Evolutionary conservation across 2,888 invertebrate genomes (phyloP).

Genomic region (Ferrisia virgata): DNA sequence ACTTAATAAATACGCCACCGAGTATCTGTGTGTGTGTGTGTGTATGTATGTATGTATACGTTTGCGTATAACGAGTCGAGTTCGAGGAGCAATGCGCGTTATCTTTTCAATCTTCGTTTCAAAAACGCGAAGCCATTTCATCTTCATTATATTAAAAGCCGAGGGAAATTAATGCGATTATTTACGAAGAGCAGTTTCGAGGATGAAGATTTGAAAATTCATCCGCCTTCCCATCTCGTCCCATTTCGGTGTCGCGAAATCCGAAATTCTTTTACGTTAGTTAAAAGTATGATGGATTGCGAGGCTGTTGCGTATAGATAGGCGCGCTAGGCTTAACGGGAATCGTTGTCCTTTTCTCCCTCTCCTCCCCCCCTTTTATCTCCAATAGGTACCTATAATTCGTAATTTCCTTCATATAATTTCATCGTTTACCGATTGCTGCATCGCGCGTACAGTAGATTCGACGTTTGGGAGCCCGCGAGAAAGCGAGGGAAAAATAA

Average conservation of each 20-base stretch:
- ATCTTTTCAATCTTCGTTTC: conserved; percentile 7
- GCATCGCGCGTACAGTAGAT: background rate
- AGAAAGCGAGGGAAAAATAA: background rate
- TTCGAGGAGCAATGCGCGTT: background rate
- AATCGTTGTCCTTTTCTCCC: background rate
- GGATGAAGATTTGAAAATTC: background rate
- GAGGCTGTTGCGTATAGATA: background rate
- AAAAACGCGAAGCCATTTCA: background rate
- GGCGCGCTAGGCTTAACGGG: background rate
- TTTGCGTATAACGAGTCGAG: too few relatives aligned
- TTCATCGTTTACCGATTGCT: background rate
- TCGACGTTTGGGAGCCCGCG: background rate
- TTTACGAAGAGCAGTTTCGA: background rate
- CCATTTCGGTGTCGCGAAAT: background rate
- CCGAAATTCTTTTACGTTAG: background rate
- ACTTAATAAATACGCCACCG: conserved; percentile 7
- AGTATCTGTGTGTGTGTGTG: too few relatives aligned
- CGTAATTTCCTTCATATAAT: background rate
- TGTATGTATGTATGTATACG: too few relatives aligned
- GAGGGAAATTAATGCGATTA: background rate
- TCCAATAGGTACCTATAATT: background rate
- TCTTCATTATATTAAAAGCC: conserved; percentile 1
- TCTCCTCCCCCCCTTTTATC: too few relatives aligned
- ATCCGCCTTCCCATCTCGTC: too few relatives aligned
- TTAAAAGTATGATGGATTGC: background rate